Evolutionary conservation across 2,888 invertebrate species (phyloP), one percentile per base, ranked within the genome.

Genomic region (Labia minor): DNA sequence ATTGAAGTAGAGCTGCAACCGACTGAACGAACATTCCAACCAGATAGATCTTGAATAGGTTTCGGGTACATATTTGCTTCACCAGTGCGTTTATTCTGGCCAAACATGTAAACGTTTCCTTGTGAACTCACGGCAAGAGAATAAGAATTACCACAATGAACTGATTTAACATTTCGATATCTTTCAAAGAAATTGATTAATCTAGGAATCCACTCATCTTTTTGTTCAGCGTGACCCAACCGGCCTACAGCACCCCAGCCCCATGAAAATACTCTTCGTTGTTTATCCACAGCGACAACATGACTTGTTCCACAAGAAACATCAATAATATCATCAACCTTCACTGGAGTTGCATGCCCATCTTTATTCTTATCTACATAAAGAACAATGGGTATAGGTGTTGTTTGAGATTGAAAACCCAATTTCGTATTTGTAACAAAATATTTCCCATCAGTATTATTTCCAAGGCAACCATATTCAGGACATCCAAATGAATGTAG

Each of bases 41-140:
- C 95, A 69, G 89, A 86, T n/a, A 96, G 81, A 78, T 96, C 95
- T 73, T 92, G 93, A 1, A 95, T 89, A 0, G 93, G 92, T 75
- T 95, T 95, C 0, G 95, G 95, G 76, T 95, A 95, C 95, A 95
- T 95, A 73, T 93, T 93, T 1, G 95, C 95, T 76, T 96, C 96
- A 0, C 95, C 95, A 0, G 92, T 90, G 68, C 92, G 87, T 75
- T 95, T 95, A 0, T 90, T 91, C 76, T 93, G 93, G 0, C 96
- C 96, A 78, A 95, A 95, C 77, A 95, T 78, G 77, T 86, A 92
- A 65, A 89, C 78, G 1, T 83, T 83, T 61, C 89, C 90, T 68
- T 83, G 78, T 74, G 91, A 91, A 73, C 90, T 92, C 68, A 93
- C 83, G 8, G 89, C 92, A 73, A 96, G 83, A 74, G 90, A 92